Base-by-base conservation (phyloP, 1,140 invertebrate species). In the Ericerus pela region DNA sequence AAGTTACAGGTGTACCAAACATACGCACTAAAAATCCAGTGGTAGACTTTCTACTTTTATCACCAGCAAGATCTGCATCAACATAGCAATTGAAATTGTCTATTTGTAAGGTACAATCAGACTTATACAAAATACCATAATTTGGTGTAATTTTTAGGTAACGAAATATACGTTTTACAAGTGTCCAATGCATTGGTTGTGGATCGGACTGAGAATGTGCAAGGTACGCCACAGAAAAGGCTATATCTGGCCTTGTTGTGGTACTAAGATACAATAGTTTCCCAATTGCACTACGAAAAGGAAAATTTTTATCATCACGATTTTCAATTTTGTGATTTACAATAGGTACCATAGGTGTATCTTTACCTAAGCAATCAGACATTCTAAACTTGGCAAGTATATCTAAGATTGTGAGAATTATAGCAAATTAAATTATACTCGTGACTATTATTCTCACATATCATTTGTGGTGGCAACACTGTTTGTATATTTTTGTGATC, bases 41-140 rank as follows among this genome's bases (percentile, higher is more conserved):
- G 8, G 60, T 65, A 18, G 62, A 64, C 58, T 63, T 63, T 37
- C 67, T 43, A 11, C 57, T 58, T 1, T 22, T 8, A 60, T 64
- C 63, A n/a, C 58, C 62, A 1, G 62, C 67, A 59, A 59, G 68
- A 57, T 69, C 69, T 14, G 67, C 57, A 59, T 69, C 69, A 24
- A 55, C 51, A 55, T 59, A 70, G 0, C n/a, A n/a, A n/a, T n/a
- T n/a, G n/a, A n/a, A n/a, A n/a, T 26, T 37, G 11, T 57, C 57
- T 18, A 55, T 16, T 33, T n/a, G 27, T 14, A 28, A 22, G n/a
- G n/a, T n/a, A 54, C 11, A 4, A 2, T 47, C 27, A 16, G 3
- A 10, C 16, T 26, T 36, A 36, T 43, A 60, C 3, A 29, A n/a
- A 14, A 63, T n/a, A n/a, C 61, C 62, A 10, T 53, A 43, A 38